These are phyloP conservation scores for Asarcornis scutulata DNA, from an alignment of 2,113 vertebrate species.

Conservation along the genomic window DNA sequence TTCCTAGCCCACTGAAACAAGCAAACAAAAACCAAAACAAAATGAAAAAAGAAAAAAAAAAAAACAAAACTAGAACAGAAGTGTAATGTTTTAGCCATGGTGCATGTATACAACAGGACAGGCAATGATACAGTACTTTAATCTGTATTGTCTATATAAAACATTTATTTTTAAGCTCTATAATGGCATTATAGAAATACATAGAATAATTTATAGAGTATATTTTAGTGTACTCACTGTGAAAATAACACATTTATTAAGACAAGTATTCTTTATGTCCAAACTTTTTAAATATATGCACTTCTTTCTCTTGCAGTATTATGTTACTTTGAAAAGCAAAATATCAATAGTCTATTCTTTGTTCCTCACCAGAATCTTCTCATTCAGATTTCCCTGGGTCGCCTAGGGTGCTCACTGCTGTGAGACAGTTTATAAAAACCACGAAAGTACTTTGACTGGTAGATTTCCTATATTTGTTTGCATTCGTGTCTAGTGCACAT, in stretches of 20 bases:
- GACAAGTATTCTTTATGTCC: conserved; percentile 72
- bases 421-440: conserved; percentile 67
- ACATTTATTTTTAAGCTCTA: conserved; percentile 80
- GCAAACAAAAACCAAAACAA: too few species aligned
- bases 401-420: background rate
- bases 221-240: conserved; percentile 77
- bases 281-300: conserved; percentile 64
- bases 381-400: background rate
- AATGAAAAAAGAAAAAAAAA: too few species aligned
- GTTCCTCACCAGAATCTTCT: conserved; percentile 40
- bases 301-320: conserved; percentile 57
- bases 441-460: background rate
- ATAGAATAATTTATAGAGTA: conserved; percentile 77
- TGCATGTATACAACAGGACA: conserved; percentile 13
- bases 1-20: background rate
- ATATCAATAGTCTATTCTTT: conserved; percentile 21
- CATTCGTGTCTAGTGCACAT: conserved; percentile 97
- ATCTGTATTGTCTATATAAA: conserved; percentile 79
- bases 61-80: background rate
- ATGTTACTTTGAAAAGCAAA: conserved; percentile 64
- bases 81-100: background rate
- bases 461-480: conserved; percentile 84
- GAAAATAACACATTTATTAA: conserved; percentile 85
- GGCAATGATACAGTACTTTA: conserved; percentile 66
- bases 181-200: conserved; percentile 79